Evolutionary conservation across 2,113 vertebrate species (phyloP), one percentile per base, ranked within the genome.

Genomic region (Tragulus kanchil): DNA sequence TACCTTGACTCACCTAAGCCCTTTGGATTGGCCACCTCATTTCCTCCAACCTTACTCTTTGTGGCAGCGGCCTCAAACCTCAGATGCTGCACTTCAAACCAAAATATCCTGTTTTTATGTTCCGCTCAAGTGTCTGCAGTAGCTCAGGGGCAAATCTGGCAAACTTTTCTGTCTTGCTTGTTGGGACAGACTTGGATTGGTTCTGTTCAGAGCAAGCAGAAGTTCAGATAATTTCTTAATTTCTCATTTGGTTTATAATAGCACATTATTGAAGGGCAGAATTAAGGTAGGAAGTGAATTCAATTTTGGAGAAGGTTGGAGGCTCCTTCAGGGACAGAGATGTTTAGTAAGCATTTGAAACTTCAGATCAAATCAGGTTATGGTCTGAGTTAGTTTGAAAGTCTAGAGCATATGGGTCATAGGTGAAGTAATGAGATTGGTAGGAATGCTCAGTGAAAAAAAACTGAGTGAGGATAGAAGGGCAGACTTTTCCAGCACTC

Each of bases 191-290:
- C 21, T 83, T 83, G 17, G 69, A 31, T 31, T 89, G 11, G 67
- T 61, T 93, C 8, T 45, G 26, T 78, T 78, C 26, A 61, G 69
- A 81, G n/a, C 23, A 83, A 77, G 19, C 14, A 79, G 45, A 78
- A 65, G 58, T 75, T 85, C 45, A 81, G 25, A 54, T 71, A 21
- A 82, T 75, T 93, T 75, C 17, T 85, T 23, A 21, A 25, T 90
- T 89, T 88, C 42, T 95, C 65, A 64, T 67, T 83, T 61, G 78
- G 54, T 62, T 12, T 50, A 19, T 92, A 64, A 79, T 8, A 52
- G 42, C 67, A 59, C 45, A 62, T 77, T 95, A 89, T 89, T 75
- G 79, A 86, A 45, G 62, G 84, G 16, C 62, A 85, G 69, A 85
- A 25, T 95, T 73, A n/a, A 36, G 13, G 28, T 89, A 8, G 78